Conservation (phyloP, 2,113 vertebrate species). For the Cromileptes altivelis region DNA sequence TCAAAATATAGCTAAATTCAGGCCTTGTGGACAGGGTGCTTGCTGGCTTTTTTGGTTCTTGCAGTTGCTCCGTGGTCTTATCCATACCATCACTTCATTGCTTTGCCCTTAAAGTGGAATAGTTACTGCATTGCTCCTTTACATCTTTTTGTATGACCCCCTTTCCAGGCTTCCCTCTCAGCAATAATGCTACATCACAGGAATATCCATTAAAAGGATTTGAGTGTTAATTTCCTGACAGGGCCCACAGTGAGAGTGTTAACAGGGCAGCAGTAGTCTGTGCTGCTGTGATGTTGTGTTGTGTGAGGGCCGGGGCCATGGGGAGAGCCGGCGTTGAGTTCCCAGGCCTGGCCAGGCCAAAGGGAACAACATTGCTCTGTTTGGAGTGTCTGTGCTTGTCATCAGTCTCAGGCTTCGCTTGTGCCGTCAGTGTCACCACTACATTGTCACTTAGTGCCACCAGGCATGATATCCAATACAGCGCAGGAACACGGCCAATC, state of each 20-base stretch:
- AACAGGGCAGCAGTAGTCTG: constrained; percentile 36
- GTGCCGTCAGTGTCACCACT: constrained; percentile 76
- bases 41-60: not conserved
- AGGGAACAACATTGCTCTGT: constrained; percentile 79
- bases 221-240: constrained; percentile 41
- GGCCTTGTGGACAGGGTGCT: not conserved
- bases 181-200: constrained; percentile 16
- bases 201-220: constrained; percentile 42
- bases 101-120: not conserved
- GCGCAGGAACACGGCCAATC: constrained; percentile 59
- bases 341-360: constrained; percentile 65
- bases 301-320: constrained; percentile 61
- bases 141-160: not conserved
- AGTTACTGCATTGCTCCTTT: not conserved
- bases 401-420: constrained; percentile 73
- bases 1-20: constrained; percentile 5
- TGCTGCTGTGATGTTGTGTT: constrained; percentile 35
- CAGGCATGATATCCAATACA: constrained; percentile 71
- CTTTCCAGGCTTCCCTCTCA: constrained; percentile 22
- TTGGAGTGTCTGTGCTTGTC: constrained; percentile 68
- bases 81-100: not conserved
- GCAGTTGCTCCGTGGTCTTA: not conserved
- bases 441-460: constrained; percentile 74
- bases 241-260: constrained; percentile 37
- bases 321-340: constrained; percentile 67